Conservation (phyloP, 1,140 invertebrate genomes). For the Drosophila albomicans region DNA sequence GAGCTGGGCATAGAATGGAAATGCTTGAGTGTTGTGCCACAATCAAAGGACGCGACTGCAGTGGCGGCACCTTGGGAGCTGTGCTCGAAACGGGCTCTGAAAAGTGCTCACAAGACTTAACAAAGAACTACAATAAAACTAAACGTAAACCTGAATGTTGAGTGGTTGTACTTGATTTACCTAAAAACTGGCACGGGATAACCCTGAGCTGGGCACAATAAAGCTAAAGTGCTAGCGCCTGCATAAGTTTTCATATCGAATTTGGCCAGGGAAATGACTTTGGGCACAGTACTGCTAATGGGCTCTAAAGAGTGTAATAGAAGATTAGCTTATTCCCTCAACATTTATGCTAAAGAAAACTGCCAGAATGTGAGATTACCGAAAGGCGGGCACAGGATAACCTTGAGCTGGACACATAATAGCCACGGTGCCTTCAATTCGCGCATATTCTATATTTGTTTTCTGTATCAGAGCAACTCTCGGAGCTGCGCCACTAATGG, state of each 20-base stretch:
- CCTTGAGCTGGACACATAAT: constrained; percentile 91
- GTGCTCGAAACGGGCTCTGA: constrained; percentile 90
- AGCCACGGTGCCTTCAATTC: constrained; percentile 58
- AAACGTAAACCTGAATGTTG: constrained; percentile 39
- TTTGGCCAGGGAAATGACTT: constrained; percentile 81
- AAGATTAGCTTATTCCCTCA: background rate
- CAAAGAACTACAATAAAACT: background rate
- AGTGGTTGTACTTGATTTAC: constrained; percentile 80
- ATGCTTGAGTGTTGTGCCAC: constrained; percentile 68
- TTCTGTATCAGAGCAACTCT: constrained; percentile 85
- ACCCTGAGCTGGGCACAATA: constrained; percentile 90
- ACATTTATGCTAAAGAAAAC: background rate
- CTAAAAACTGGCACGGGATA: constrained; percentile 89
- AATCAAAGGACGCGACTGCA: constrained; percentile 73
- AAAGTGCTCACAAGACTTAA: constrained; percentile 19
- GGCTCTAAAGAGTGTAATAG: constrained; percentile 86
- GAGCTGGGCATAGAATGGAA: constrained; percentile 88
- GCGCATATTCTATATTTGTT: constrained; percentile 86
- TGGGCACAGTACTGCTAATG: constrained; percentile 89
- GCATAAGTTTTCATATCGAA: constrained; percentile 86
- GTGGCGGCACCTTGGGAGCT: constrained; percentile 84
- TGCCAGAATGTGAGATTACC: constrained; percentile 84
- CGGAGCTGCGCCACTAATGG: constrained; percentile 89
- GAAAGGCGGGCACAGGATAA: constrained; percentile 88
- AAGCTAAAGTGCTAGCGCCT: constrained; percentile 82